phyloP scores from a whole-genome alignment of 2,888 invertebrate species.

The Pristionchus maxplancki region DNA sequence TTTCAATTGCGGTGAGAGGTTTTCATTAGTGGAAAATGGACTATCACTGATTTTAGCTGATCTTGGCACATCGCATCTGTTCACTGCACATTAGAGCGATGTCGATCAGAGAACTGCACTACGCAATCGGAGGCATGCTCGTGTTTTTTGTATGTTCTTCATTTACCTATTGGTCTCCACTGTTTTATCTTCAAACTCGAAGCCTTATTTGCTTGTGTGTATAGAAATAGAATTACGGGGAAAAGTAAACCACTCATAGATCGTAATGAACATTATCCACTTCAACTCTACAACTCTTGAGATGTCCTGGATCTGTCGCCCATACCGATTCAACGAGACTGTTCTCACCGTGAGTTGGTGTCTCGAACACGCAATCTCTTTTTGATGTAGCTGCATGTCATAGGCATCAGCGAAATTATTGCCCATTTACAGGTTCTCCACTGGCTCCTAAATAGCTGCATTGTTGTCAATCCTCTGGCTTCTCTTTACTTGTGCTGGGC shows the following conservation, averaged over 20 bases:
- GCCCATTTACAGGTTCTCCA: neutral
- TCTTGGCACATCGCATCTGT: neutral
- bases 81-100: neutral
- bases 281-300: neutral
- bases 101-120: neutral
- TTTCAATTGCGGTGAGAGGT: neutral
- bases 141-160: neutral
- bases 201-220: too few relatives aligned
- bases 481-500: neutral
- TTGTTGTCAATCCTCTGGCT: neutral
- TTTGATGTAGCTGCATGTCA: neutral
- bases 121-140: neutral
- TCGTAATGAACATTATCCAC: neutral
- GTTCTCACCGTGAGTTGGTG: neutral
- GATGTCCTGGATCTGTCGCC: neutral
- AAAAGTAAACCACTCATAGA: neutral
- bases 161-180: too few relatives aligned
- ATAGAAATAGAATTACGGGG: neutral
- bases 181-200: neutral
- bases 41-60: neutral
- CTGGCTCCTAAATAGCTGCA: neutral
- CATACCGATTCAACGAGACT: neutral
- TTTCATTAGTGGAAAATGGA: neutral
- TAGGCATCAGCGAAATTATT: neutral
- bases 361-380: neutral